Conservation (phyloP, 2,113 vertebrate genomes). For the Aptenodytes patagonicus region DNA sequence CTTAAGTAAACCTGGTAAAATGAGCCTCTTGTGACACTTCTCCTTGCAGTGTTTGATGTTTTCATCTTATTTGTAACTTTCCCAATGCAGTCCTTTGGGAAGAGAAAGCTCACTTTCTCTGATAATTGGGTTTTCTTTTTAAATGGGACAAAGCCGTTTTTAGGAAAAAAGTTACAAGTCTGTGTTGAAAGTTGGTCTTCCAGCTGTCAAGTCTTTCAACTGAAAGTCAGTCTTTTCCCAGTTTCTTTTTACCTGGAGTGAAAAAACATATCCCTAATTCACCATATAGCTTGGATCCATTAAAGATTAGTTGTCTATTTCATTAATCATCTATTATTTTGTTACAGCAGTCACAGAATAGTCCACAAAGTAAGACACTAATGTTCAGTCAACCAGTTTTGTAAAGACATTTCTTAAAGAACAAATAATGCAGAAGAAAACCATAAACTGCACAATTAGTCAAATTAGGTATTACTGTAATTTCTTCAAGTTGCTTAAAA, state of each 20-base stretch:
- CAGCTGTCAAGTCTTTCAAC: background rate
- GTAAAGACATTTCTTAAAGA: background rate
- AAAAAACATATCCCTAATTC: background rate
- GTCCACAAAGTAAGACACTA: background rate
- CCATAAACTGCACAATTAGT: background rate
- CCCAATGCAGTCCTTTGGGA: background rate
- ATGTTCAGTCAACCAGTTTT: background rate
- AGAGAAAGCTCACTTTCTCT: background rate
- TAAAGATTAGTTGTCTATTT: background rate
- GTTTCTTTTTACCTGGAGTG: background rate
- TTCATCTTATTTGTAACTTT: background rate
- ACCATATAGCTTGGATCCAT: background rate
- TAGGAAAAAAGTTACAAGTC: background rate
- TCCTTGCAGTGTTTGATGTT: background rate
- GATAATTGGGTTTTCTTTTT: background rate
- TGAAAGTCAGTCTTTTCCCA: background rate
- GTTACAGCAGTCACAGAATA: background rate
- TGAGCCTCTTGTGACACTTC: background rate
- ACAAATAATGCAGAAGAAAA: background rate
- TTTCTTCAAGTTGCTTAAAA: slow-evolving; percentile 1
- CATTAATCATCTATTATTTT: background rate
- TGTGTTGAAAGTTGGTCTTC: background rate
- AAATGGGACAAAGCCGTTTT: background rate
- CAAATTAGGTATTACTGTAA: background rate
- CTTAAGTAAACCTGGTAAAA: background rate